Base-by-base conservation (phyloP, 2,113 vertebrate species). In the Triplophysa dalaica region DNA sequence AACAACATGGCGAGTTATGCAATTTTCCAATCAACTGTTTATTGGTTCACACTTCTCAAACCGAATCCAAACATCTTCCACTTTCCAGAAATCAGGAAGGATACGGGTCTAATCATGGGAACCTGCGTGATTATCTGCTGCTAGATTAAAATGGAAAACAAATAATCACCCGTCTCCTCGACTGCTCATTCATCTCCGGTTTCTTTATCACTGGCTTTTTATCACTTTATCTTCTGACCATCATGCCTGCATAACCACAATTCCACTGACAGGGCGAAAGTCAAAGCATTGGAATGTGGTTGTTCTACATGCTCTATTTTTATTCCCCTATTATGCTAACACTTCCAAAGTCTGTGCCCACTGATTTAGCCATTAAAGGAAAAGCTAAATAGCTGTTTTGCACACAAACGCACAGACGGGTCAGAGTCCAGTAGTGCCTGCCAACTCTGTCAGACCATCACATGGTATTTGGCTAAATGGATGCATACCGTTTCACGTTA, bases 381-480 rank as follows among this genome's bases (percentile, higher is more conserved):
- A 74, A 84, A 78, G 82, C 52, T 48, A 78, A 78, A 84, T 78
- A 78, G 48, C 60, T 38, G 63, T 73, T 75, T 81, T 81, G 41
- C 60, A n/a, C 61, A 77, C 38, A 77, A 70, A 73, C 19, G 43
- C 50, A 66, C 50, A 22, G 52, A n/a, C 74, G 12, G 52, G 67
- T 52, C 69, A 9, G 29, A 69, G 45, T 75, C 26, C 24, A 33
- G 16, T 16, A 21, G 24, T 69, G 63, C 48, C 54, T 48, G 26
- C 58, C 68, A 68, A 48, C n/a, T 64, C 58, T 38, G 38, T 45
- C 70, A 38, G 17, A 66, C 22, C 70, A 77, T 73, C 74, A 77
- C 29, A 24, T 5, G 72, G 41, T 24, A 63, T 43, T 54, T 75
- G 79, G 66, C 63, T 41, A 61, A 45, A 81, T 50, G 17, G 22